Evolutionary conservation across 2,113 vertebrate species (phyloP), one percentile per base, ranked within the genome.

Genomic region (Cyprinodon tularosa): DNA sequence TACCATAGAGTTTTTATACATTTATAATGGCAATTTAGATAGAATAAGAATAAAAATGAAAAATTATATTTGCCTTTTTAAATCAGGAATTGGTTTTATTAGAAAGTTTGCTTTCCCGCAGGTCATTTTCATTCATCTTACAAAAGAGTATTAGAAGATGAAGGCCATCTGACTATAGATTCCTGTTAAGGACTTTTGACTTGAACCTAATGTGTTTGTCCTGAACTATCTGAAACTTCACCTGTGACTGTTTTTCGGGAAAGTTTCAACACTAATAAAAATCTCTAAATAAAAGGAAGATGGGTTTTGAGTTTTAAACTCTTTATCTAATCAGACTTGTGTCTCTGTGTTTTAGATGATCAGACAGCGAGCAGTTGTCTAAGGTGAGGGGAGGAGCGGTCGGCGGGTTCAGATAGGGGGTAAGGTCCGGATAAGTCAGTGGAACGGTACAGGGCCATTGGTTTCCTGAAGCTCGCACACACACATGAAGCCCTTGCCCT

Each of bases 341-440:
- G n/a, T 60, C 3, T 22, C 5, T 60, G n/a, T 7, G 9, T 20
- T 39, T 63, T 17, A 40, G 37, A 59, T 10, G 5, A 62, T 62
- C 17, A 14, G 53, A 60, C 68, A 53, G 57, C 12, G n/a, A 3
- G n/a, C 60, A 29, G 36, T 68, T 12, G 0, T 40, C 50, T 66
- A 37, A 22, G 0, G 44, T 64, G 4, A 62, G 62, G 38, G 66
- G 69, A 61, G 69, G 73, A 78, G 78, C 59, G 53, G 86, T 73
- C 62, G 78, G 73, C 65, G 86, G 87, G 86, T 78, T 84, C 90
- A 91, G 78, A 74, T 81, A 57, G 20, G 69, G 94, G 90, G 76
- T 96, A 98, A 98, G 95, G 97, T 98, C 95, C 96, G 87, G 93
- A 78, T 94, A 93, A 95, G 74, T 74, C 92, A 95, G 94, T 94